Evolutionary conservation across 1,140 invertebrate species (phyloP), one percentile per base, ranked within the genome.

Genomic region (Drosophila lacteicornis): DNA sequence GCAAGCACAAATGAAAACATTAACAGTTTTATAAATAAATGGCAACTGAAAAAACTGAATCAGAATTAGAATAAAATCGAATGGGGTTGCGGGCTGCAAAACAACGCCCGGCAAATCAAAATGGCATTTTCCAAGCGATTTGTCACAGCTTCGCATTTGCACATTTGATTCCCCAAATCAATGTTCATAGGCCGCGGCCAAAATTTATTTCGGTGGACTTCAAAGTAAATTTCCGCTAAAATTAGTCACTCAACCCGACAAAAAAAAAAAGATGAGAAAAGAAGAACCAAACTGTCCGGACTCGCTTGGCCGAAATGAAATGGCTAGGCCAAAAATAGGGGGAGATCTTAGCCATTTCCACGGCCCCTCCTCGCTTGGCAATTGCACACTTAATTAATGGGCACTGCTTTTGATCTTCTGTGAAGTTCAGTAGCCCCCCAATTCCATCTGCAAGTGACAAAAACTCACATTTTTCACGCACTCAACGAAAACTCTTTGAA

Each of bases 321-420:
- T 56, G 65, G 45, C 42, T 57, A 63, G 42, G 73, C 82, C 78
- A 80, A 80, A 85, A 84, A 80, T 80, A 33, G 57, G 62, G 61
- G 80, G 30, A 60, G 56, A 75, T 74, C 40, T 67, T 65, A 27
- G 55, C 68, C 71, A 11, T 63, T 51, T 74, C 33, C 42, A 40
- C 33, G 15, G 51, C n/a, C 5, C 5, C 33, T 46, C 55, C 61
- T 76, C n/a, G 43, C 38, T 61, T 62, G 70, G 81, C 75, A 85
- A 88, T 90, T 88, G 85, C 85, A 85, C 85, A 90, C 85, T 88
- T 88, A 88, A 88, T 88, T 88, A 88, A 88, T 90, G 85, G 88
- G 85, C 80, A 78, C 62, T 70, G 69, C 85, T 84, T 88, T 88
- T 88, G 85, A 88, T 88, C 81, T 88, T 90, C 76, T 80, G 73